Base-by-base conservation (phyloP, 2,888 invertebrate species). In the Amphipyra berbera region DNA sequence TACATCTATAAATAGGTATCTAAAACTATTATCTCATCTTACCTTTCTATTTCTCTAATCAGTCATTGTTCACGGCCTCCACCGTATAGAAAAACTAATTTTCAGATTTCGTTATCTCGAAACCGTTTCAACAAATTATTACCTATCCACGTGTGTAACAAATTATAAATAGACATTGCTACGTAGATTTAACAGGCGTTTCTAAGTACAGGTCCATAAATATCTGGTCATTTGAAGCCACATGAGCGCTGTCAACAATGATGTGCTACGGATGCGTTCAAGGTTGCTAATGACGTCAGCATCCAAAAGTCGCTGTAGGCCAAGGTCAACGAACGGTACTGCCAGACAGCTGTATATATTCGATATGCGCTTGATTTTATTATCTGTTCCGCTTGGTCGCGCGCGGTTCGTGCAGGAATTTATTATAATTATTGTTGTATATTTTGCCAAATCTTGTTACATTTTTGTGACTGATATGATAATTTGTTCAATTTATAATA, bases 261-360 rank as follows among this genome's bases (percentile, higher is more conserved):
- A 62, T 65, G 48, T 68, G 72, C 52, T 72, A 56, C 78, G 80
- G 79, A 78, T 79, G 68, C 70, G 75, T 76, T 73, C 84, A 84
- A 87, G 86, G 86, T 78, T 81, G 66, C 15, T 60, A 67, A 77
- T 83, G 83, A 79, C 85, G 82, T 84, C 83, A 82, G 60, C 70
- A 63, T 62, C 81, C 79, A 81, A 86, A 88, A 85, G 83, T 84
- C 76, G 82, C 74, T 87, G 81, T 84, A 78, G 87, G 88, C 85
- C 88, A 90, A 89, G 90, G 89, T 84, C 81, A 77, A 64, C 68
- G 73, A 82, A 78, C 79, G 73, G 80, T 78, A 75, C 66, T 73
- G 73, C 58, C 76, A 70, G 73, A 72, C 69, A 75, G 68, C 62
- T 71, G 79, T 76, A 55, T 66, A 54, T 52, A 60, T 69, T 72